Conservation (phyloP, 2,797 vertebrate species). For the Falco concolor region DNA sequence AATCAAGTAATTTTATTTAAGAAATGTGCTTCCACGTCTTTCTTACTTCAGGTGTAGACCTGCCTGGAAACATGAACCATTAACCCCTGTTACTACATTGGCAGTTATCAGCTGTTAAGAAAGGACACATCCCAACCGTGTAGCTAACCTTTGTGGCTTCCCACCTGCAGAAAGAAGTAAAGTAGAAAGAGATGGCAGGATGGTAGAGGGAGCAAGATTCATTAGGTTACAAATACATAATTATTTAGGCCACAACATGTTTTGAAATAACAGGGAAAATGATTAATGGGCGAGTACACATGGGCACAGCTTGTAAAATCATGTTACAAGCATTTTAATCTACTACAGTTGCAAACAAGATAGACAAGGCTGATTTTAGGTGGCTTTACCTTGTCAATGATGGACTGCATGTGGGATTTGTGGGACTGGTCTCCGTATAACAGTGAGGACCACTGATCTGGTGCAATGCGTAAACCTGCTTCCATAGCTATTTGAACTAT, state of each 20-base stretch:
- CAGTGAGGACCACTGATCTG: constrained; percentile 98
- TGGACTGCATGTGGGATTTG: constrained; percentile 99
- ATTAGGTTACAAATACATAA: neutral
- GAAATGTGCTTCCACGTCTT: neutral
- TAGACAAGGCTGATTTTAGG: neutral
- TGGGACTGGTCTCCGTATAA: constrained; percentile 97
- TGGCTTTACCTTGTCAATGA: constrained; percentile 93
- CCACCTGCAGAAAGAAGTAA: neutral
- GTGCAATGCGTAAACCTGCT: constrained; percentile 95
- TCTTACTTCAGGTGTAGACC: neutral
- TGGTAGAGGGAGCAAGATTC: neutral
- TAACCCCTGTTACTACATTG: neutral
- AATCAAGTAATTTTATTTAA: neutral
- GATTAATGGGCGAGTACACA: neutral
- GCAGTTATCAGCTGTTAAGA: neutral
- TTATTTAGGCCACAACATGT: neutral
- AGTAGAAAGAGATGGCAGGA: neutral
- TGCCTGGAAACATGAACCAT: neutral
- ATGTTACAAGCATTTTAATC: neutral
- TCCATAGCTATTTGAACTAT: constrained; percentile 99
- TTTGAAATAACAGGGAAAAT: neutral
- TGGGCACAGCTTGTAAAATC: neutral
- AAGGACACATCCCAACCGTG: neutral
- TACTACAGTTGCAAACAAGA: neutral
- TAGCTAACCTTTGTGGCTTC: neutral